These are phyloP conservation scores for Diorhabda carinulata DNA, from an alignment of 1,140 invertebrate genomes.

Conservation along the genomic window DNA sequence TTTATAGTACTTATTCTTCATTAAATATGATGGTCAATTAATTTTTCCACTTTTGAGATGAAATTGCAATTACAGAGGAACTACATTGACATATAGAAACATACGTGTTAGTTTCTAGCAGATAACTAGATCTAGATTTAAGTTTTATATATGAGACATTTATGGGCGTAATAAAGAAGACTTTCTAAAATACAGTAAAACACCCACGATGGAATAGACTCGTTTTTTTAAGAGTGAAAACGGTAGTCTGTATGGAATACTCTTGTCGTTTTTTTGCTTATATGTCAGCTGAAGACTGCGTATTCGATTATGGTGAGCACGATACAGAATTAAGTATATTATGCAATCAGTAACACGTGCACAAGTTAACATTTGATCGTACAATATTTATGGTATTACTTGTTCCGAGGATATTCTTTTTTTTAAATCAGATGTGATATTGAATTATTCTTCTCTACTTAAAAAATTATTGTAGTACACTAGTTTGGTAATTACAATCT, in stretches of 20 bases:
- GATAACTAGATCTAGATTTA: constrained; percentile 17
- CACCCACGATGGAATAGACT: constrained; percentile 32
- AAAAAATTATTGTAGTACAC: too few species aligned
- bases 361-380: too few species aligned
- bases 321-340: too few species aligned
- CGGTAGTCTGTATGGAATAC: background rate
- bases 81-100: constrained; percentile 23
- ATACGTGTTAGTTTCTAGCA: constrained; percentile 9
- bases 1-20: constrained; percentile 7
- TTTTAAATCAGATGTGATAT: too few species aligned
- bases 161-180: constrained; percentile 32
- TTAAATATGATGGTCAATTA: constrained; percentile 14
- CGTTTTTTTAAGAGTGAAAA: constrained; percentile 9
- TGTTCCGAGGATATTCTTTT: too few species aligned
- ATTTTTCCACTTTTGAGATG: constrained; percentile 10
- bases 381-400: too few species aligned
- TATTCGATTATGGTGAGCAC: too few species aligned
- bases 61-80: constrained; percentile 27
- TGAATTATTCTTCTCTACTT: too few species aligned
- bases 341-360: too few species aligned
- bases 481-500: too few species aligned
- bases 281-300: background rate
- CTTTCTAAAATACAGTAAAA: constrained; percentile 40
- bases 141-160: constrained; percentile 20
- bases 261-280: background rate